phyloP scores from a whole-genome alignment of 2,888 invertebrate species.

The Caenorhabditis wallacei region DNA sequence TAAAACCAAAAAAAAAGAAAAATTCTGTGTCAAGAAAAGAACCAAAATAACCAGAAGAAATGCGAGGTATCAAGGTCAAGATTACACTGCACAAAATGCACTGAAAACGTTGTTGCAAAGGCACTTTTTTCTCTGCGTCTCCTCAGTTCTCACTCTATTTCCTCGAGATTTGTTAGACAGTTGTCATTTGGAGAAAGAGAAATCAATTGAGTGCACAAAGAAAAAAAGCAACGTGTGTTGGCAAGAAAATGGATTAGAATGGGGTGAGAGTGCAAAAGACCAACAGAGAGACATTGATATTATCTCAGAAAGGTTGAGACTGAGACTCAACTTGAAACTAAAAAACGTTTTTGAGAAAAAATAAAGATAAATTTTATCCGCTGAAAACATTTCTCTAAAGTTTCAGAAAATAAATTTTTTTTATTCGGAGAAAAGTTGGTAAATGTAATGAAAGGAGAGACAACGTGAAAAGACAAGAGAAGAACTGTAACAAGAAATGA shows the following conservation, averaged over 20 bases:
- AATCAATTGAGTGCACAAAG: conserved; percentile 23
- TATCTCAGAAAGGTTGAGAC: too few relatives aligned
- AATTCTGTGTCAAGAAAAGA: conserved; percentile 24
- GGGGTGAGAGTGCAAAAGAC: conserved; percentile 16
- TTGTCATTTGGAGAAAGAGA: conserved; percentile 29
- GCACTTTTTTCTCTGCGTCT: conserved; percentile 25
- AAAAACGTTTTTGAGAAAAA: too few relatives aligned
- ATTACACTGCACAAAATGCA: conserved; percentile 34
- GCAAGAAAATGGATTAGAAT: neutral
- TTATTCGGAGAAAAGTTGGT: too few relatives aligned
- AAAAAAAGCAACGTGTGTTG: conserved; percentile 27
- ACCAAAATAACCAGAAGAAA: conserved; percentile 11
- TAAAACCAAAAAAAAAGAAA: too few relatives aligned
- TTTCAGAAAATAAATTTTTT: too few relatives aligned
- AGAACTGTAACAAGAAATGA: conserved; percentile 18
- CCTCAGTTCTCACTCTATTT: conserved; percentile 14
- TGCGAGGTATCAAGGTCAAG: conserved; percentile 18
- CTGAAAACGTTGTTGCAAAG: conserved; percentile 26
- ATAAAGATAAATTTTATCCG: too few relatives aligned
- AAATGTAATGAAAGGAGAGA: neutral
- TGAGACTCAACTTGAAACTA: too few relatives aligned
- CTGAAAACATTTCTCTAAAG: too few relatives aligned
- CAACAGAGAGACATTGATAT: conserved; percentile 32
- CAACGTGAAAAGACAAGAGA: conserved; percentile 11
- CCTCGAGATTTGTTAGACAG: conserved; percentile 14